Base-by-base conservation (phyloP, 2,888 invertebrate genomes). In the Drosophila nr. medialis region DNA sequence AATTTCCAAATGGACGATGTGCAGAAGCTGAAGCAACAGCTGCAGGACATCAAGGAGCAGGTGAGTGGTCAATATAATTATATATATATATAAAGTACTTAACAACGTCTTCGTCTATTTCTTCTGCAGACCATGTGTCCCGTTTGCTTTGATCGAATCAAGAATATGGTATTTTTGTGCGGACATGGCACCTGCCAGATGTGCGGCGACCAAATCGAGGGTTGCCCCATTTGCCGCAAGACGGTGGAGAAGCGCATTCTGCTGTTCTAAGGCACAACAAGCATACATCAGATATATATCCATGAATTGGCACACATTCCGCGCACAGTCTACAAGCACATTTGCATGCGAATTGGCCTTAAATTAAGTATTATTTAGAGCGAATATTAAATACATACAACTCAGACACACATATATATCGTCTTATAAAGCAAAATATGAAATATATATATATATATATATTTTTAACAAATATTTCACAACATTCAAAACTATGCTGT, bases 81-180 rank as follows among this genome's bases (percentile, higher is more conserved):
- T 6, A n/a, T 4, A 21, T 45, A 24, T 15, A 45, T 24, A 24
- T 45, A 24, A 45, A 24, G 51, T 27, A 48, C 1, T 42, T 8
- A 36, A 48, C 21, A 32, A 48, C 18, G 7, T 45, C 11, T 42
- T 13, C 7, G 6, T 27, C 11, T 18, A 49, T 50, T 18, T 24
- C 34, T 79, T 94, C 95, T 94, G 5, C 95, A 99, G 98, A 99
- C 99, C 2, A 98, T 98, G 97, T 99, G 99, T 91, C 99, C 99
- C 6, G 98, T 99, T 77, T 99, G 99, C 93, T 95, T 99, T 94
- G 99, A 99, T 94, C 96, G 99, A 38, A 94, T 99, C 90, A 99
- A 99, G 94, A 99, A 99, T 94, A 99, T 99, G 98, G 98, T 99
- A 87, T 99, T 99, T 94, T 95, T 99, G 51, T 99, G 99, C 93